These are phyloP conservation scores for Vanessa tameamea DNA, from an alignment of 1,140 invertebrate species.

Conservation along the genomic window DNA sequence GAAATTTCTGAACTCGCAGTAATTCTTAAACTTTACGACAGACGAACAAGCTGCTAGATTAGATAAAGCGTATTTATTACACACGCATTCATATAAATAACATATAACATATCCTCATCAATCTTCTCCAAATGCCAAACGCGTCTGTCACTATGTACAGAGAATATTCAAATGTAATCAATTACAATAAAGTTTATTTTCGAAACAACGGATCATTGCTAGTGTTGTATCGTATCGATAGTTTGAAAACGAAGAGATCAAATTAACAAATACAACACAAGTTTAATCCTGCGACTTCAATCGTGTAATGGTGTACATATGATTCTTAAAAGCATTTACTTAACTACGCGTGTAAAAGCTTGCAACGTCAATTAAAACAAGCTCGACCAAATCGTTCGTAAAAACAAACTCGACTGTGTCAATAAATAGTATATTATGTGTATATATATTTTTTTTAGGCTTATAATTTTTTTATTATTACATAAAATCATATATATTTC, in stretches of 20 bases:
- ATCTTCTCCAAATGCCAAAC: slow-evolving; percentile 23
- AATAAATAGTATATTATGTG: too few relatives aligned
- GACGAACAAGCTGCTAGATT: slow-evolving; percentile 24
- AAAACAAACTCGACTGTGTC: too few relatives aligned
- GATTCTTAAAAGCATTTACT: too few relatives aligned
- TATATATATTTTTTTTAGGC: too few relatives aligned
- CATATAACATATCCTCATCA: slow-evolving; percentile 24
- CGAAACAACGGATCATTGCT: not conserved
- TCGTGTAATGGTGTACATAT: too few relatives aligned
- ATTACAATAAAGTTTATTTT: slow-evolving; percentile 2
- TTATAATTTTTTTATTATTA: too few relatives aligned
- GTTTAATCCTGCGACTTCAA: too few relatives aligned
- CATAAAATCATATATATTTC: too few relatives aligned
- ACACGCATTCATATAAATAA: slow-evolving; percentile 17
- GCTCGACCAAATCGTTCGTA: too few relatives aligned
- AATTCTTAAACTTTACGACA: slow-evolving; percentile 16
- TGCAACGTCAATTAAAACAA: too few relatives aligned
- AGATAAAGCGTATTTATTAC: slow-evolving; percentile 24
- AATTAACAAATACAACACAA: too few relatives aligned
- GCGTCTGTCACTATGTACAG: not conserved
- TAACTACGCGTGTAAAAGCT: too few relatives aligned
- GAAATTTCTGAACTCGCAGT: not conserved
- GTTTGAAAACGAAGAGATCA: not conserved
- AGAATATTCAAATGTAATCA: not conserved
- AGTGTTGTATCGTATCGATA: slow-evolving; percentile 5